Evolutionary conservation across 2,888 invertebrate species (phyloP).

Genomic region (Acronicta aceris): DNA sequence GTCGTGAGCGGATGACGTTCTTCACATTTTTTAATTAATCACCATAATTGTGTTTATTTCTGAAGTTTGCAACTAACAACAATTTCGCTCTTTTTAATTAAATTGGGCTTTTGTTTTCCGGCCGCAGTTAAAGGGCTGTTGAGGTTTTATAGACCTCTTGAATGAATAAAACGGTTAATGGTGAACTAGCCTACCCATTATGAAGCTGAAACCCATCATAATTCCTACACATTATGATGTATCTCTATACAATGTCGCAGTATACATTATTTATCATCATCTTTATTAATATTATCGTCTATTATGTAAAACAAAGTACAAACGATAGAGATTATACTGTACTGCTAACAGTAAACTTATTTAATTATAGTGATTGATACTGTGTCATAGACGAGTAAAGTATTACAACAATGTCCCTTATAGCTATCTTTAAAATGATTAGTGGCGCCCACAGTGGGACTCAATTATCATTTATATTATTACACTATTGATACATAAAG

Average conservation of each 20-base stretch:
- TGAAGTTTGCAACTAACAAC: conserved; percentile 1
- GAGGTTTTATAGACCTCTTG: background rate
- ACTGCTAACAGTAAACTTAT: conserved; percentile 3
- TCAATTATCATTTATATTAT: conserved; percentile 14
- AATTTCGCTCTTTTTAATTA: background rate
- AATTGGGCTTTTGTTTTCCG: background rate
- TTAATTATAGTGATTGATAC: conserved; percentile 22
- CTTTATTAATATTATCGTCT: too few relatives aligned
- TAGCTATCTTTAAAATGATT: conserved; percentile 26
- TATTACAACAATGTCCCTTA: conserved; percentile 16
- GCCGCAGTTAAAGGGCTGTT: background rate
- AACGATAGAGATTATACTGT: background rate
- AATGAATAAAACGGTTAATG: too few relatives aligned
- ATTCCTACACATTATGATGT: too few relatives aligned
- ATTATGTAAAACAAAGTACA: too few relatives aligned
- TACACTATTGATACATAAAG: too few relatives aligned
- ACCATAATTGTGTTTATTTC: too few relatives aligned
- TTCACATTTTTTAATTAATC: background rate
- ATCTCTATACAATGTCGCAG: too few relatives aligned
- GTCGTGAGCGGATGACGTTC: background rate
- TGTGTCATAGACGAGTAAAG: conserved; percentile 4
- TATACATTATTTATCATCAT: too few relatives aligned
- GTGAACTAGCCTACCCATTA: too few relatives aligned
- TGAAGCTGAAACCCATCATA: too few relatives aligned
- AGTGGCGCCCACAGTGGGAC: conserved; percentile 52